Evolutionary conservation across 1,140 invertebrate species (phyloP), one percentile per base, ranked within the genome.

Genomic region (Lordiphosa collinella): DNA sequence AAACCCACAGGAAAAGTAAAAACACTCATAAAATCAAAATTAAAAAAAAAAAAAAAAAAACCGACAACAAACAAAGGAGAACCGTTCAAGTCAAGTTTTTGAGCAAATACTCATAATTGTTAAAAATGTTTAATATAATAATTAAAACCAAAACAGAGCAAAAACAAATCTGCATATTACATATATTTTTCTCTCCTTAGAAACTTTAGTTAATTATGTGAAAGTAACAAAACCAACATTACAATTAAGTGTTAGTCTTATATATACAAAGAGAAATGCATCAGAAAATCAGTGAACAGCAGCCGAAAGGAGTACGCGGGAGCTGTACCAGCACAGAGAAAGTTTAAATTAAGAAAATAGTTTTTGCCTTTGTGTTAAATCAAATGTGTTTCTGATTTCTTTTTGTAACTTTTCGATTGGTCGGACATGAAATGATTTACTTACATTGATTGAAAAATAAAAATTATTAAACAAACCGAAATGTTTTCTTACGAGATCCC

Each of bases 371-470:
- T 86, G 63, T 72, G 71, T 82, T 72, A 46, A 58, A 59, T 63
- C 58, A 69, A 76, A 59, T 66, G 54, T 76, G 61, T 76, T 78
- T 80, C 47, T 38, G 16, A 32, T 73, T 72, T 69, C 22, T 65
- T 56, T 61, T 53, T 53, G 46, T 64, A 53, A 55, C 66, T 69
- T 65, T 80, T 59, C 53, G 63, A 82, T 86, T 88, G 61, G 65
- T 76, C 74, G 63, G 64, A 78, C 54, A 86, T 82, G 60, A 58
- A 72, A 78, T 74, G 63, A 86, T 85, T 82, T 85, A 72, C 60
- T 80, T 82, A 75, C 56, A 86, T 86, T 86, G 71, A 86, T 80
- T 86, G 68, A 86, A 51, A 72, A 86, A 86, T 86, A 80, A 86
- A 86, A 86, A 86, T 72, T 80, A 86, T 86, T 86, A 80, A 85